These are phyloP conservation scores for Acrocyrtus sp. DNA, from an alignment of 2,888 invertebrate genomes.

Conservation along the genomic window DNA sequence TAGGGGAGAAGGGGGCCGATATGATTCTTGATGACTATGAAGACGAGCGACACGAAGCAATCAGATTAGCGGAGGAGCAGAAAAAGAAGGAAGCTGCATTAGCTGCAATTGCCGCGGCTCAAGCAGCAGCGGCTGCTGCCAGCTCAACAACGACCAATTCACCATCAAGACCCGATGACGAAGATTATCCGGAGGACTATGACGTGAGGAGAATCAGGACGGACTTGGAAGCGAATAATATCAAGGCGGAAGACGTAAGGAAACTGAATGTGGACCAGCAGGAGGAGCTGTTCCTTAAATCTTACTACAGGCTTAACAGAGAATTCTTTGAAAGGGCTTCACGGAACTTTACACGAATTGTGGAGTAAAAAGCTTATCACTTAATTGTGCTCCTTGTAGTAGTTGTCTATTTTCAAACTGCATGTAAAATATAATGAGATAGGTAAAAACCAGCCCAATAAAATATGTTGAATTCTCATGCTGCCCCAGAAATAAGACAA, in stretches of 20 bases:
- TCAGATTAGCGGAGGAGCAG: slow-evolving; percentile 26
- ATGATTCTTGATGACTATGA: slow-evolving; percentile 50
- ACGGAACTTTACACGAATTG: slow-evolving; percentile 25
- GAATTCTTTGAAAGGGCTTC: slow-evolving; percentile 23
- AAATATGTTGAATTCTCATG: too few relatives aligned
- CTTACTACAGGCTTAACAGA: slow-evolving; percentile 22
- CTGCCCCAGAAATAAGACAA: too few relatives aligned
- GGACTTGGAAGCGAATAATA: slow-evolving; percentile 5
- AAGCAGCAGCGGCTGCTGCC: slow-evolving; percentile 13
- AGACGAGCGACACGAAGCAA: slow-evolving; percentile 44
- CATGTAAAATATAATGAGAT: too few relatives aligned
- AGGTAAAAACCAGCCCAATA: too few relatives aligned
- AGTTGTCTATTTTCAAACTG: too few relatives aligned
- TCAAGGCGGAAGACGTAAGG: slow-evolving; percentile 7
- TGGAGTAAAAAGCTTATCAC: too few relatives aligned
- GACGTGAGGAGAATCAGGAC: slow-evolving; percentile 11
- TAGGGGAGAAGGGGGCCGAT: slow-evolving; percentile 48
- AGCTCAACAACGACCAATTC: slow-evolving; percentile 1
- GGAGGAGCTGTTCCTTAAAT: slow-evolving; percentile 25
- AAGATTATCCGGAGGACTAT: slow-evolving; percentile 23
- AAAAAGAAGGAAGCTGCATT: slow-evolving; percentile 21
- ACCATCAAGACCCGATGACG: not conserved
- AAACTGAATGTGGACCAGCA: not conserved
- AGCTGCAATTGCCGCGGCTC: slow-evolving; percentile 21
- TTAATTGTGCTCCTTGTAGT: too few relatives aligned